phyloP scores from a whole-genome alignment of 2,888 invertebrate species.

The Trilocha varians region DNA sequence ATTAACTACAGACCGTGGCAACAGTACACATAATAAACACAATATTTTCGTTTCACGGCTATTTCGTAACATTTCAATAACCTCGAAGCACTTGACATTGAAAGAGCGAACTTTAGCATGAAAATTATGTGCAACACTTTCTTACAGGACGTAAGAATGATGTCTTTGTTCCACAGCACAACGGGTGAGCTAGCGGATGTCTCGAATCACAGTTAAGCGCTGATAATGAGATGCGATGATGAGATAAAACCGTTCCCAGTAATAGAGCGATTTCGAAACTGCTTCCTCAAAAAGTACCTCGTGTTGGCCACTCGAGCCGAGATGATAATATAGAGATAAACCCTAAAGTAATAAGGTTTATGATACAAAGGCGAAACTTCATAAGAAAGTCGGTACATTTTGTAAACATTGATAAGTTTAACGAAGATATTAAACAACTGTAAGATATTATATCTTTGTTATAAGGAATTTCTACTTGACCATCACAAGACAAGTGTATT shows the following conservation, averaged over 20 bases:
- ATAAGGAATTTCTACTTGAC: no score
- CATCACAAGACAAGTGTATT: no score
- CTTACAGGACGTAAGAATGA: not conserved
- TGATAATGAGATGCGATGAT: not conserved
- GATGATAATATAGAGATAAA: not conserved
- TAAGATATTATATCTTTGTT: no score
- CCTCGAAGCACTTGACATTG: conserved; percentile 25
- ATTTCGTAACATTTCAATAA: conserved; percentile 61
- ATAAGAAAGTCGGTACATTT: no score
- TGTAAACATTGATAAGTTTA: no score
- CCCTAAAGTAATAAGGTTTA: no score
- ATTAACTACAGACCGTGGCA: conserved; percentile 45
- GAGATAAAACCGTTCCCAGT: not conserved
- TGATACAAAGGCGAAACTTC: no score
- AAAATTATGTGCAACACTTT: not conserved
- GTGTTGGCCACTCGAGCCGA: not conserved
- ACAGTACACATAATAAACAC: conserved; percentile 23
- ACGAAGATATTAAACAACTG: no score
- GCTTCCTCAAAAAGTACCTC: not conserved
- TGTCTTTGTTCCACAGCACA: not conserved
- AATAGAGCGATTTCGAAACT: not conserved
- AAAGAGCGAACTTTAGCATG: not conserved
- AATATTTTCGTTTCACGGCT: conserved; percentile 57
- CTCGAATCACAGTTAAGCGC: not conserved
- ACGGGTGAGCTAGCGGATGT: not conserved